Evolutionary conservation across 2,797 vertebrate species (phyloP).

Genomic region (Malurus leucopterus): DNA sequence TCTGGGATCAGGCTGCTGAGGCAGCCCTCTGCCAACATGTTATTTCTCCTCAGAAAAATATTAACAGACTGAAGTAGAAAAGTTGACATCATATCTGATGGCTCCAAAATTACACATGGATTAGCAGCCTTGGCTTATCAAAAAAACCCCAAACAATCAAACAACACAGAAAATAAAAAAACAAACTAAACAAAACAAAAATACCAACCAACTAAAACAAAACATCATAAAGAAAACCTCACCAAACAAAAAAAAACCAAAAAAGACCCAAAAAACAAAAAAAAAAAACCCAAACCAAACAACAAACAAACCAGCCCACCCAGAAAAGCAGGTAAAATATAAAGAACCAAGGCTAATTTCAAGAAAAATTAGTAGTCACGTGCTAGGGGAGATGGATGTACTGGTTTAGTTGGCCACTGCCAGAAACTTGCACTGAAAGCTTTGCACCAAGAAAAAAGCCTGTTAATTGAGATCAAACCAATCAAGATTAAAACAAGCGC

Average conservation of each 20-base stretch:
- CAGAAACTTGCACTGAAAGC: not conserved
- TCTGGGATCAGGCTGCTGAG: not conserved
- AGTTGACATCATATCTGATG: not conserved
- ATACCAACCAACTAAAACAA: not conserved
- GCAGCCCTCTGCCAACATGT: not conserved
- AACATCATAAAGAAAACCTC: too few relatives aligned
- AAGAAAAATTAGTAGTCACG: not conserved
- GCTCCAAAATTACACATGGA: not conserved
- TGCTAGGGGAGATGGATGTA: accelerated
- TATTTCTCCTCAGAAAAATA: not conserved
- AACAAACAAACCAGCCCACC: not conserved
- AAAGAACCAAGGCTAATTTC: not conserved
- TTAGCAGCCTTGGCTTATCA: not conserved
- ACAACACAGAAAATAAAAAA: not conserved
- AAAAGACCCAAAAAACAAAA: not conserved
- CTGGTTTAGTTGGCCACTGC: not conserved
- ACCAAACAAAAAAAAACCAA: not conserved
- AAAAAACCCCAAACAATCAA: not conserved
- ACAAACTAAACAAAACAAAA: not conserved
- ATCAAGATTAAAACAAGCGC: not conserved
- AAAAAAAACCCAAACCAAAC: accelerated
- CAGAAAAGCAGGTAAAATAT: not conserved
- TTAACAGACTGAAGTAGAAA: not conserved
- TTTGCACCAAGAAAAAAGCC: not conserved
- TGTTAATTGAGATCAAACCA: not conserved